Evolutionary conservation across 2,888 invertebrate genomes (phyloP), one percentile per base, ranked within the genome.

Genomic region (Oscheius myriophilus): DNA sequence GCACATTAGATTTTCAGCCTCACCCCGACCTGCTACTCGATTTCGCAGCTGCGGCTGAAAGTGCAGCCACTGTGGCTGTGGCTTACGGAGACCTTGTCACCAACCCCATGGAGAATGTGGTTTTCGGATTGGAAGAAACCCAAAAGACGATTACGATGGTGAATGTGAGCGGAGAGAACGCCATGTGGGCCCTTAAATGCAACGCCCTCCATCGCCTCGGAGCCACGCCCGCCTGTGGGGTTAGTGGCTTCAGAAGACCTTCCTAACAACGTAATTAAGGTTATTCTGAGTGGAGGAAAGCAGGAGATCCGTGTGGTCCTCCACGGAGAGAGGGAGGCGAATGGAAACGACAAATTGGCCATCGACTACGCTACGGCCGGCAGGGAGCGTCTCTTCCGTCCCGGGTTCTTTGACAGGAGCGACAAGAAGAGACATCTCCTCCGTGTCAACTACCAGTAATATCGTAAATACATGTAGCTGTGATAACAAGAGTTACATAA

Each of bases 151-250:
- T 62, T n/a, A 51, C 62, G 14, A 51, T 52, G 39, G 18, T 25
- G 18, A 62, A 62, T 25, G 62, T 49, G n/a, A 18, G 39, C 33
- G n/a, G 21, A 39, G 25, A 62, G 41, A 62, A 62, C n/a, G 16
- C 51, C 51, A 51, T 62, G 51, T 62, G 62, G 62, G 62, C 62
- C 9, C 52, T 62, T 16, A 62, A 62, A 25, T 62, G 39, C n/a
- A 62, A 62, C 23, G 62, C 62, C 18, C 18, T 62, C 11, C 49
- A 62, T 39, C 52, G 52, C 18, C 51, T 62, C 33, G 49, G 46
- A 2, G 62, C 62, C 41, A 51, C 62, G n/a, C 62, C 62, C 14
- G 62, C 62, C 41, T 62, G 62, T 62, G 62, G 62, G 18, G 51
- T 62, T 18, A 49, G 49, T n/a, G 1, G 16, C 21, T n/a, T n/a